Conservation (phyloP, 2,797 vertebrate genomes). For the Tokudaia muenninki region DNA sequence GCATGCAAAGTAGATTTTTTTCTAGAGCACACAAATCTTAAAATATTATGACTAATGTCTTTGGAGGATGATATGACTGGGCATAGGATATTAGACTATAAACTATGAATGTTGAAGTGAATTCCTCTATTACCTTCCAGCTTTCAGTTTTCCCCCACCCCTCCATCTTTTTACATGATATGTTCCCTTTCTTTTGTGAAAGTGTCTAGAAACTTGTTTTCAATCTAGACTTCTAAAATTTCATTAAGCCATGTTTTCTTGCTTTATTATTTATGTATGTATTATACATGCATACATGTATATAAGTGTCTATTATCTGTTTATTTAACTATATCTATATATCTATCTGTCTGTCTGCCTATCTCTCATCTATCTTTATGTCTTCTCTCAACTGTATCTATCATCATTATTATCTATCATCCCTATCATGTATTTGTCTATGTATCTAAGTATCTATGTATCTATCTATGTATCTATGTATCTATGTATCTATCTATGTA, state of each 20-base stretch:
- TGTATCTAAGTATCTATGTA: background rate
- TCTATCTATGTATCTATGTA: background rate
- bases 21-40: background rate
- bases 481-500: background rate
- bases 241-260: background rate
- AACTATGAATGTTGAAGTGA: background rate
- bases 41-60: background rate
- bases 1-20: background rate
- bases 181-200: background rate
- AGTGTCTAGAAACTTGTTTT: conserved; percentile 17
- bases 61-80: background rate
- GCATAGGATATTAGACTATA: background rate
- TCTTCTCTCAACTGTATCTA: background rate
- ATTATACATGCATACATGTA: background rate
- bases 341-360: too few relatives aligned
- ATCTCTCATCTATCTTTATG: background rate
- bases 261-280: background rate
- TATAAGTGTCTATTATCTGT: background rate
- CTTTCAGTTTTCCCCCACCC: background rate
- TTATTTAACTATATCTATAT: too few relatives aligned
- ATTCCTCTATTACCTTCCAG: background rate
- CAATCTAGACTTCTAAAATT: background rate
- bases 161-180: background rate
- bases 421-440: background rate
- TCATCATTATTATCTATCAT: background rate